Base-by-base conservation (phyloP, 2,113 vertebrate genomes). In the Taurulus bubalis region DNA sequence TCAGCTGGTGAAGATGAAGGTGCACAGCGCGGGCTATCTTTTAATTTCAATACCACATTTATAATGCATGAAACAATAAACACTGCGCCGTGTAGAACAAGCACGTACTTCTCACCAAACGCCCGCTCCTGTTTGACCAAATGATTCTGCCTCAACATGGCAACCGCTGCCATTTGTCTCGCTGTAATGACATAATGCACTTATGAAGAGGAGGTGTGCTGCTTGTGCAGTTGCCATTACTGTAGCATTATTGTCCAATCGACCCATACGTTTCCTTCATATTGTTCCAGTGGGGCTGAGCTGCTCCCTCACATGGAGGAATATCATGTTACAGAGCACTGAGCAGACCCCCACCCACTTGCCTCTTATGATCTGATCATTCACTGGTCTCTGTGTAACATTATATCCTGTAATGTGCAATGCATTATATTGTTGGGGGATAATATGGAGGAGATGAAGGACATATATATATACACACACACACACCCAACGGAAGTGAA, bases 301-400 rank as follows among this genome's bases (percentile, higher is more conserved):
- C 80, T 79, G 75, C 81, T 62, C 75, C 60, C 65, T 84, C 64
- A 80, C 75, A 81, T 74, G 45, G 59, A 84, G 74, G 28, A 26
- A 84, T 85, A 88, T 94, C 92, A 87, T 75, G 75, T 94, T 92
- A 88, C 93, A 83, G 71, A 58, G 79, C 87, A 84, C 74, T 24
- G 73, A 63, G 75, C 77, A 68, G 79, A 83, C 85, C 83, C 80
- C 87, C 90, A 84, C 81, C 75, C 73, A 36, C 72, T 63, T 71
- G 73, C 73, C 75, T 68, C 49, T 60, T 18, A 74, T 90, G 87
- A 93, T 94, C 89, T 87, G 90, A 94, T 94, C 80, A 91, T 71
- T 45, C 81, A 69, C 84, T 79, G 80, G 77, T 88, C 75, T 75
- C 65, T 77, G 71, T 90, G 93, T 90, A 94, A 94, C 88, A 75